phyloP scores from a whole-genome alignment of 1,140 invertebrate genomes.

The Chironomus tepperi region DNA sequence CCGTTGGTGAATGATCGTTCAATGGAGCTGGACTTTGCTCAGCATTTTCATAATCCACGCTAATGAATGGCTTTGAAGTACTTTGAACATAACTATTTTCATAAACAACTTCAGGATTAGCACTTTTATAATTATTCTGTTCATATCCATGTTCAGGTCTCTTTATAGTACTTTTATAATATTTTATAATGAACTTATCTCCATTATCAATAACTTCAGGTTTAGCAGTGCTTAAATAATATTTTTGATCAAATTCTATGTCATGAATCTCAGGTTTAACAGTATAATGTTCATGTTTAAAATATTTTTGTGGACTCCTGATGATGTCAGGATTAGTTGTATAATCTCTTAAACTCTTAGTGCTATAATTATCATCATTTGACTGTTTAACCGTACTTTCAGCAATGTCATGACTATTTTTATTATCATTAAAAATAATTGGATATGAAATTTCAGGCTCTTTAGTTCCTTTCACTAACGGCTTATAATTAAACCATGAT shows the following conservation, averaged over 20 bases:
- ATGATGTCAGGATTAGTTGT: not conserved
- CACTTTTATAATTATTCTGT: too few species aligned
- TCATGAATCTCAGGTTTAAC: not conserved
- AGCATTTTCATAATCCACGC: not conserved
- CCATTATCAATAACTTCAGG: not conserved
- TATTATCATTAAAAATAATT: not conserved
- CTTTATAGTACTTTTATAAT: too few species aligned
- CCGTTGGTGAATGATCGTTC: not conserved
- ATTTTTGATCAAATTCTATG: too few species aligned
- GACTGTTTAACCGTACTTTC: not conserved
- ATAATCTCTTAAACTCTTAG: too few species aligned
- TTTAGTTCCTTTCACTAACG: not conserved
- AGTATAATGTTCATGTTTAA: not conserved
- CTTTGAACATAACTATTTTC: not conserved
- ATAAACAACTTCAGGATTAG: not conserved
- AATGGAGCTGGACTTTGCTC: not conserved
- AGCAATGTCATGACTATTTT: not conserved
- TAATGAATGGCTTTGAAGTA: not conserved
- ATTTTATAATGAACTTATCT: too few species aligned
- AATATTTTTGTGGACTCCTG: not conserved
- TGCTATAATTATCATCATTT: not conserved
- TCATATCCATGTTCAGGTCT: too few species aligned
- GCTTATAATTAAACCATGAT: not conserved
- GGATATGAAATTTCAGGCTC: constrained; percentile 14
- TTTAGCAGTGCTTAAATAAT: not conserved